Base-by-base conservation (phyloP, 2,797 vertebrate species). In the Selene dorsalis region DNA sequence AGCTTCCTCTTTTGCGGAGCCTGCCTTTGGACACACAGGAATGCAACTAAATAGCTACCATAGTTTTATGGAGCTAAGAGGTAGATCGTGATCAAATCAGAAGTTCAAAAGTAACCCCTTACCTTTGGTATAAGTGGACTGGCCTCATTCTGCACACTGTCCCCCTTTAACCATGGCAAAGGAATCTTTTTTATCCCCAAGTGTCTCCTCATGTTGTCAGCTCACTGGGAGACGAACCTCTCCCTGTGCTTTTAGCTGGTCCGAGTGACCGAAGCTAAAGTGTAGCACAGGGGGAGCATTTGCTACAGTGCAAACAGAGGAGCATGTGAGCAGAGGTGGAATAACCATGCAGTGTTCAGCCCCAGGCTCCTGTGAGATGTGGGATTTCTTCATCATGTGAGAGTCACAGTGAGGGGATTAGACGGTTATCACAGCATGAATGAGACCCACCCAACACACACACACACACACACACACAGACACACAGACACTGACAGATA, bases 71-170 rank as follows among this genome's bases (percentile, higher is more conserved):
- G 3, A 39, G 26, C 1, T 14, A 16, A 62, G 7, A n/a, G 6
- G 16, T 43, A 7, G 6, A 50, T 12, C 35, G 4, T 13, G 4
- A 26, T 65, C 28, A 58, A 75, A 70, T 63, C 3, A 39, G 13
- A 50, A 64, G 12, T 7, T 50, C 11, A 20, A 47, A 60, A 45
- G 20, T 14, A 6, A 45, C 3, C 14, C 24, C 69, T 82, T 93
- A 98, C 97, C 96, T 97, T 95, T 50, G 95, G 83, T 71, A 98
- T 88, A 64, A 98, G 94, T 0, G 93, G 95, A 63, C 88, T 94
- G 67, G 75, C 89, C 85, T 97, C 95, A 24, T 80, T 75, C 16
- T 77, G 79, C 0, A 66, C n/a, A 4, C 72, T 63, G 11, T 76
- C 87, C 67, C 70, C 84, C 32, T 53, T 85, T 11, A 58, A 70